Evolutionary conservation across 2,888 invertebrate genomes (phyloP).

Genomic region (Notocelia uddmanniana): DNA sequence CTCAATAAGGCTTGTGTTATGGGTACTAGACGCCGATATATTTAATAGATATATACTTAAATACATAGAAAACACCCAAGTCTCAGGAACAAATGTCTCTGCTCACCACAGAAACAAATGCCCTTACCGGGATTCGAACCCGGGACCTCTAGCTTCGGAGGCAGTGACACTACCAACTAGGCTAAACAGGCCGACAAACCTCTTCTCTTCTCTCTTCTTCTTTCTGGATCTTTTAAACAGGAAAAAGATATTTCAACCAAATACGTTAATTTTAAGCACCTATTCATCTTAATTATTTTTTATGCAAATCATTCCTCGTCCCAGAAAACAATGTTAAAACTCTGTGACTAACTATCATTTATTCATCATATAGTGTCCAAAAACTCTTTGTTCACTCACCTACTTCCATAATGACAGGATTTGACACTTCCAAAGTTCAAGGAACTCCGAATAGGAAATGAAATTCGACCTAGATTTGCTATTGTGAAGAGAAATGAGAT

Average conservation of each 20-base stretch:
- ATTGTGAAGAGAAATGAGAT: constrained; percentile 26
- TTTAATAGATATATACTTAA: too few species aligned
- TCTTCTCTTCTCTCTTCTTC: too few species aligned
- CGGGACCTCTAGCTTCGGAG: too few species aligned
- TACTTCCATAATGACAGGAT: constrained; percentile 43
- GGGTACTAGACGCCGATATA: too few species aligned
- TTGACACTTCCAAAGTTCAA: constrained; percentile 54
- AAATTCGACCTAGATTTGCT: constrained; percentile 50
- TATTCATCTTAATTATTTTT: constrained; percentile 20
- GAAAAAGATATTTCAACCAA: constrained; percentile 1
- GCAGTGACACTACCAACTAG: too few species aligned
- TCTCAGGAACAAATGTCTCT: too few species aligned
- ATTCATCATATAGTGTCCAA: constrained; percentile 29
- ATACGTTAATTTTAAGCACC: neutral
- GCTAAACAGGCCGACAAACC: too few species aligned
- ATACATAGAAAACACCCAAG: too few species aligned
- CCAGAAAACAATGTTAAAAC: constrained; percentile 31
- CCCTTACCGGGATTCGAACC: too few species aligned
- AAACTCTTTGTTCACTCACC: constrained; percentile 37
- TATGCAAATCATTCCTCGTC: constrained; percentile 35
- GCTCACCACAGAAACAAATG: too few species aligned
- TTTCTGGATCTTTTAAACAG: too few species aligned
- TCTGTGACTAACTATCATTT: constrained; percentile 33
- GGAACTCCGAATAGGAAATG: constrained; percentile 54
- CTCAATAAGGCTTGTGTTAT: too few species aligned